These are phyloP conservation scores for Schizothorax lantsangensis DNA, from an alignment of 2,797 vertebrate genomes.

Conservation along the genomic window DNA sequence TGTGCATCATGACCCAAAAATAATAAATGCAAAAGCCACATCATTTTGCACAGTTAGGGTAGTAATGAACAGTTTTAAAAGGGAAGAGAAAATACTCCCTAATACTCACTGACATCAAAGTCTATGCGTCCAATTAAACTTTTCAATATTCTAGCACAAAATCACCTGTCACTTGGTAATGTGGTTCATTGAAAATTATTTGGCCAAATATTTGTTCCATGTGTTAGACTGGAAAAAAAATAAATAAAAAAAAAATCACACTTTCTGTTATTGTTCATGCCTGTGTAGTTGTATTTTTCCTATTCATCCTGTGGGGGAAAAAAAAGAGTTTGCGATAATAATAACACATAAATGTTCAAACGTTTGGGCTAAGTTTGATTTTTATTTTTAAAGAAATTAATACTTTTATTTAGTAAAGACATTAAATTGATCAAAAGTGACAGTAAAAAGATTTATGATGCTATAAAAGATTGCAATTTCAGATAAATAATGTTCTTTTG, in stretches of 20 bases:
- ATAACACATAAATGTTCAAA: background rate
- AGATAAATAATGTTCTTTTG: background rate
- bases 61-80: background rate
- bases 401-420: background rate
- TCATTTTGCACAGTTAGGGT: background rate
- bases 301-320: background rate
- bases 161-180: background rate
- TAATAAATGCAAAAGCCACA: background rate
- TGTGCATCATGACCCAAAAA: background rate
- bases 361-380: background rate
- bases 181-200: background rate
- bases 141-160: constrained; percentile 5
- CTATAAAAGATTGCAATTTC: background rate
- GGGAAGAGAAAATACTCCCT: background rate
- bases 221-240: background rate
- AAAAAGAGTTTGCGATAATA: background rate
- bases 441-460: background rate
- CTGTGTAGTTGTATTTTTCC: background rate
- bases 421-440: background rate
- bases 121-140: background rate
- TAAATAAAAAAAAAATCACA: background rate
- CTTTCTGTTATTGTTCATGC: background rate
- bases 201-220: background rate
- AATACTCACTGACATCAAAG: background rate
- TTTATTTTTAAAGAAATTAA: background rate